Evolutionary conservation across 2,113 vertebrate species (phyloP).

Genomic region (Anoura caudifer): DNA sequence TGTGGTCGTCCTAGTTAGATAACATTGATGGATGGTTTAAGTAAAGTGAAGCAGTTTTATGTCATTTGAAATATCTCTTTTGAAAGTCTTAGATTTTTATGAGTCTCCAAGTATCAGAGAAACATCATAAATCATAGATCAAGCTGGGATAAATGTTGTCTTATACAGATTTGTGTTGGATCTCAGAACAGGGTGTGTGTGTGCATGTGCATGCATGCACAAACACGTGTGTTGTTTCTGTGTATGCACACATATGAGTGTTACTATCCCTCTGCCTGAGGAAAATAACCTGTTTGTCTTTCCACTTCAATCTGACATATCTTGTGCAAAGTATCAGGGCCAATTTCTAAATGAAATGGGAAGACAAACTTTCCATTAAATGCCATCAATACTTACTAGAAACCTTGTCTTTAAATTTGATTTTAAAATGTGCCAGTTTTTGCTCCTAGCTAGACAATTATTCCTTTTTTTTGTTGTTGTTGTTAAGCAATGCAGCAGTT

Average conservation of each 20-base stretch:
- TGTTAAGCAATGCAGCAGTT: neutral
- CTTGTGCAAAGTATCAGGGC: neutral
- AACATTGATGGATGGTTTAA: neutral
- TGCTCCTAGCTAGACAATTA: neutral
- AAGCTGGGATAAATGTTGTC: neutral
- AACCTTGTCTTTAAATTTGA: slow-evolving; percentile 24
- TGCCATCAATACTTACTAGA: neutral
- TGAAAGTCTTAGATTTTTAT: neutral
- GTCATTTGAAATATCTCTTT: neutral
- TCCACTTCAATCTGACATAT: neutral
- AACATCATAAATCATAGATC: neutral
- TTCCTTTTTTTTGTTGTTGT: neutral
- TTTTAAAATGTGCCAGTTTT: slow-evolving; percentile 30
- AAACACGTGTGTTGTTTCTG: neutral
- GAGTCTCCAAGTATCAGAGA: neutral
- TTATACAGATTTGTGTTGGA: neutral
- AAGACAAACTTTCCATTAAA: slow-evolving; percentile 38
- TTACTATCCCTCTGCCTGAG: neutral
- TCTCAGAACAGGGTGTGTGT: neutral
- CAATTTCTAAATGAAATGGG: slow-evolving; percentile 31
- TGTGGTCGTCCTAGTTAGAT: neutral
- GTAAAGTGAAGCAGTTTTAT: neutral
- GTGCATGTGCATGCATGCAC: no score
- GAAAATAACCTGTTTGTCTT: slow-evolving; percentile 9
- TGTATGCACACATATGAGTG: neutral